These are phyloP conservation scores for Glaucopsyche alexis DNA, from an alignment of 2,888 invertebrate genomes.

Conservation along the genomic window DNA sequence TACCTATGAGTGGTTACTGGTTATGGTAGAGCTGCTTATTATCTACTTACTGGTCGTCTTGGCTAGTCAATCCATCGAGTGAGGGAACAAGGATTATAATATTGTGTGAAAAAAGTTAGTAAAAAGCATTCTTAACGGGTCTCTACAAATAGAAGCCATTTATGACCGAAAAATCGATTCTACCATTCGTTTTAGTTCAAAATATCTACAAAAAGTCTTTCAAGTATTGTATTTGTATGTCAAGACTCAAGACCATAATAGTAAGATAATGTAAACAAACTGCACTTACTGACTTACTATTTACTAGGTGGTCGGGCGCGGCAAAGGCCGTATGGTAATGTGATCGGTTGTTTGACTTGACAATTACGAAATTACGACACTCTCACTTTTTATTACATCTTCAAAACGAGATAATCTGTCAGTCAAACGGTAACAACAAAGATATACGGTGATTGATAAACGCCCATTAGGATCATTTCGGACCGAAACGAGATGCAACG, in stretches of 20 bases:
- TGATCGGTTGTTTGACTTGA: slow-evolving; percentile 49
- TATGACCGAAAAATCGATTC: neutral
- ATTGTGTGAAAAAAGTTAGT: no score
- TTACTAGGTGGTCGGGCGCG: slow-evolving; percentile 42
- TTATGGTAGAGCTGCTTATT: no score
- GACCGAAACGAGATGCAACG: neutral
- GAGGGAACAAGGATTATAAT: no score
- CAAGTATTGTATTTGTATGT: neutral
- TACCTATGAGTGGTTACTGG: no score
- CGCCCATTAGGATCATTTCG: neutral
- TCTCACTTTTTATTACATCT: slow-evolving; percentile 56
- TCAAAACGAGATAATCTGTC: neutral
- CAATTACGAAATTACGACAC: slow-evolving; percentile 51
- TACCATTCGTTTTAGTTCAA: neutral
- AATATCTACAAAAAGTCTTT: neutral
- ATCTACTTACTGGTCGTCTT: no score
- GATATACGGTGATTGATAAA: neutral
- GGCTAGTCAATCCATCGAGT: no score
- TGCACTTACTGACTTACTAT: slow-evolving; percentile 12
- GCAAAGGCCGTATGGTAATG: slow-evolving; percentile 69
- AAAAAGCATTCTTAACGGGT: no score
- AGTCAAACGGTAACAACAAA: neutral
- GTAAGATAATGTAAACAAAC: slow-evolving; percentile 1
- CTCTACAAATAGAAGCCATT: no score
- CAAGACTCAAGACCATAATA: neutral